A percentile compares a stretch with the other conserved stretches of the same genome.
Conservation (phyloP, 2,113 vertebrate species). For the Apteryx owenii region DNA sequence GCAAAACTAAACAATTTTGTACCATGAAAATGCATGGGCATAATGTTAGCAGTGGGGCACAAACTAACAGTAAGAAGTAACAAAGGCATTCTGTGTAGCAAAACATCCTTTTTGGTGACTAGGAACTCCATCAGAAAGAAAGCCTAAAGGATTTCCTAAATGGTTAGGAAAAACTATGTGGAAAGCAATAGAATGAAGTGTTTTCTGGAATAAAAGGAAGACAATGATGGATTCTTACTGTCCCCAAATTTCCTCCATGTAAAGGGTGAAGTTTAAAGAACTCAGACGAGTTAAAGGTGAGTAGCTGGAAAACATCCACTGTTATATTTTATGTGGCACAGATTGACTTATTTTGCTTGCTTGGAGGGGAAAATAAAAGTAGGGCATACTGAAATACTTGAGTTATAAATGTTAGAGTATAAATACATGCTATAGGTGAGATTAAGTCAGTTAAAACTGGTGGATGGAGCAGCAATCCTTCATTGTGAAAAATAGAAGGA, state of each 20-base stretch:
- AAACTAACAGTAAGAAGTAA: not conserved
- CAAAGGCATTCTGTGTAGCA: not conserved
- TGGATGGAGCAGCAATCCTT: not conserved
- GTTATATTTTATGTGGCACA: not conserved
- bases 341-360: not conserved
- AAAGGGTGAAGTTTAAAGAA: not conserved
- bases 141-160: not conserved
- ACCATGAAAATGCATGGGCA: not conserved
- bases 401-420: not conserved
- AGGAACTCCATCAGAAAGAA: not conserved
- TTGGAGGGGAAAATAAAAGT: not conserved
- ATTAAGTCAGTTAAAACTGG: not conserved
- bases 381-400: not conserved
- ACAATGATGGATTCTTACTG: not conserved
- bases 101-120: not conserved
- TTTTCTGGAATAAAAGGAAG: not conserved
- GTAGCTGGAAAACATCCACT: not conserved
- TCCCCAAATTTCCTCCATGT: not conserved
- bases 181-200: not conserved
- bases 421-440: not conserved
- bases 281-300: not conserved
- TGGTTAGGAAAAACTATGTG: not conserved
- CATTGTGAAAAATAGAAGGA: not conserved
- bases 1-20: not conserved
- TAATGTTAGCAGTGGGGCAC: not conserved